phyloP scores from a whole-genome alignment of 2,113 vertebrate species.

The Lamprologus sp. region DNA sequence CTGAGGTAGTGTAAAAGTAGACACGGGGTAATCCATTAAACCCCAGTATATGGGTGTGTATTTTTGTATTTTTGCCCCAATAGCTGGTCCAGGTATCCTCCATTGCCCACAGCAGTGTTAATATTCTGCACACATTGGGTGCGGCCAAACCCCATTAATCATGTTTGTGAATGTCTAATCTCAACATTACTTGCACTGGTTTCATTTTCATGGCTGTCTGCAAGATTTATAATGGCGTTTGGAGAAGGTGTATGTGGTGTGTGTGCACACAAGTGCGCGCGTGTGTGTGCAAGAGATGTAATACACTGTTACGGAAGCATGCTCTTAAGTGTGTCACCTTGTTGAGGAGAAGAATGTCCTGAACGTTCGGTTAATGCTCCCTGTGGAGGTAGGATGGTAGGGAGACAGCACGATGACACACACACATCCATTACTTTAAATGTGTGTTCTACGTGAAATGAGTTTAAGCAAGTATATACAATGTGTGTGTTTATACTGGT shows the following conservation, averaged over 20 bases:
- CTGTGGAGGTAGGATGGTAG: neutral
- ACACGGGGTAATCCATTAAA: slow-evolving; percentile 13
- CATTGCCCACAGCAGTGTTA: slow-evolving; percentile 50
- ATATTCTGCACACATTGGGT: slow-evolving; percentile 62
- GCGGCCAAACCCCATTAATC: slow-evolving; percentile 64
- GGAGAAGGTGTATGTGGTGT: slow-evolving; percentile 25
- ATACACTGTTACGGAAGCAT: slow-evolving; percentile 31
- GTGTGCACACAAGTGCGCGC: slow-evolving; percentile 2
- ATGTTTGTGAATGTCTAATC: slow-evolving; percentile 73
- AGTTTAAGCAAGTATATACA: neutral
- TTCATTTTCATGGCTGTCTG: slow-evolving; percentile 72
- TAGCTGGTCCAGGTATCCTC: slow-evolving; percentile 36
- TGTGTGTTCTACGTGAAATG: neutral
- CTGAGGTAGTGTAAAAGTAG: neutral
- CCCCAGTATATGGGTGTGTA: neutral
- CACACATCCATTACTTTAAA: neutral
- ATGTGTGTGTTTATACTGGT: neutral
- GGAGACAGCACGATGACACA: neutral
- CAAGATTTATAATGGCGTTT: slow-evolving; percentile 70
- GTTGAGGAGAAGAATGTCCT: slow-evolving; percentile 32
- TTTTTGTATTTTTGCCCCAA: neutral
- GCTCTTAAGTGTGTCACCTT: slow-evolving; percentile 56
- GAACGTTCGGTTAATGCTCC: slow-evolving; percentile 12
- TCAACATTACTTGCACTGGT: slow-evolving; percentile 66
- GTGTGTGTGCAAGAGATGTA: slow-evolving; percentile 15